Evolutionary conservation across 2,797 vertebrate species (phyloP).

Genomic region (Ctenopoma multispine): DNA sequence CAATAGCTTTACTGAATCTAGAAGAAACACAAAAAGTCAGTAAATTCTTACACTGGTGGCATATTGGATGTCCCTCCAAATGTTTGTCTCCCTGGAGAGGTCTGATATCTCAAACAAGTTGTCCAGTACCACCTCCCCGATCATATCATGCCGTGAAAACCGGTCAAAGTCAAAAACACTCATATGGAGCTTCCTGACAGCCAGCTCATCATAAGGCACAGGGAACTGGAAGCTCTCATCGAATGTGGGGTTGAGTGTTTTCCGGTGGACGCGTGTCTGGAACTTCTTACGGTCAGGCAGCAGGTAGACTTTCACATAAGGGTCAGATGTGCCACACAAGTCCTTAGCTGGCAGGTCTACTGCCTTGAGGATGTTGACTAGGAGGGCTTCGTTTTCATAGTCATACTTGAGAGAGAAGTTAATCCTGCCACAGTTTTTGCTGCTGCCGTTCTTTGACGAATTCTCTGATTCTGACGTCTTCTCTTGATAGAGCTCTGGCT

Average conservation of each 20-base stretch:
- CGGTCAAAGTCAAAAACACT: slow-evolving; percentile 98
- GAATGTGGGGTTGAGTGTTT: slow-evolving; percentile 96
- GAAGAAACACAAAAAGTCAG: background rate
- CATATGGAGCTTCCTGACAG: slow-evolving; percentile 92
- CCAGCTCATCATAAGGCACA: slow-evolving; percentile 94
- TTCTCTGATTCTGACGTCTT: slow-evolving; percentile 91
- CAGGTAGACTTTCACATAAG: slow-evolving; percentile 98
- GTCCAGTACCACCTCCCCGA: slow-evolving; percentile 96
- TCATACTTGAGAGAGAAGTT: slow-evolving; percentile 97
- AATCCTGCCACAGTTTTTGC: slow-evolving; percentile 94
- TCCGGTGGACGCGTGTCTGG: slow-evolving; percentile 97
- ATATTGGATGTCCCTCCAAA: slow-evolving; percentile 98
- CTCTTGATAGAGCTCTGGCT: slow-evolving; percentile 96
- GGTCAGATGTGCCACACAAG: slow-evolving; percentile 97
- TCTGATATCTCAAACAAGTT: slow-evolving; percentile 96
- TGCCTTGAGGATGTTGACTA: slow-evolving; percentile 93
- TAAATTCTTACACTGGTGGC: slow-evolving; percentile 91
- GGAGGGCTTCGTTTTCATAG: slow-evolving; percentile 93
- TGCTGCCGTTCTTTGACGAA: slow-evolving; percentile 86
- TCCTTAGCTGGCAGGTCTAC: slow-evolving; percentile 97
- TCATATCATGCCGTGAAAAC: slow-evolving; percentile 98
- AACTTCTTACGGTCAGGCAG: slow-evolving; percentile 98
- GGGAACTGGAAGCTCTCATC: slow-evolving; percentile 96
- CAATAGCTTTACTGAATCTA: slow-evolving; percentile 5
- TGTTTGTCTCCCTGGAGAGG: slow-evolving; percentile 93